Percentiles rank a stretch among this genome's conserved stretches.
These are phyloP conservation scores for Heliconius congener DNA, from an alignment of 1,140 invertebrate genomes.

Conservation along the genomic window DNA sequence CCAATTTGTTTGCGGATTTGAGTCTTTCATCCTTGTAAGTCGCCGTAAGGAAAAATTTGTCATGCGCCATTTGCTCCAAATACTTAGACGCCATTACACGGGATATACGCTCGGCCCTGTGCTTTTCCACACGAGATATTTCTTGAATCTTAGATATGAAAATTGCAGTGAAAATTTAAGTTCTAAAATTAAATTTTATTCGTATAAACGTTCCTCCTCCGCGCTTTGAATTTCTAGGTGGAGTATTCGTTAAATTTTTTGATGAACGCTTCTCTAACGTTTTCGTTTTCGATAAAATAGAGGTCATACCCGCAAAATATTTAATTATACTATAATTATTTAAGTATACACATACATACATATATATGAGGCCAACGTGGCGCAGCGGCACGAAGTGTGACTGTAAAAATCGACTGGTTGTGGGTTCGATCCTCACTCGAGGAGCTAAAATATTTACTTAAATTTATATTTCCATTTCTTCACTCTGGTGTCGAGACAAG, in stretches of 20 bases:
- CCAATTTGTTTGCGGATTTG: conserved; percentile 67
- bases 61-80: conserved; percentile 74
- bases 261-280: neutral
- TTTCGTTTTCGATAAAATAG: neutral
- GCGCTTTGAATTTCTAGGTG: neutral
- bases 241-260: neutral
- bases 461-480: no score
- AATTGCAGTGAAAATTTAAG: neutral
- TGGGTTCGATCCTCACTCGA: no score
- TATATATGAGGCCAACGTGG: no score
- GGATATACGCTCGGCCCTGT: conserved; percentile 64
- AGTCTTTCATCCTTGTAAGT: conserved; percentile 70
- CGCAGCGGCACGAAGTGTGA: neutral
- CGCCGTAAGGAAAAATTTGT: conserved; percentile 71
- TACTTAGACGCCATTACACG: conserved; percentile 74
- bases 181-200: conserved; percentile 2
- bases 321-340: neutral
- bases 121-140: conserved; percentile 65
- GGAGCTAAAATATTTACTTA: no score
- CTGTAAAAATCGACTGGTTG: neutral
- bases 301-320: neutral
- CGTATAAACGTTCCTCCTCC: neutral
- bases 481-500: no score
- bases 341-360: no score
- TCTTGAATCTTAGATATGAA: conserved; percentile 57